These are phyloP conservation scores for Emydoidea blandingii DNA, from an alignment of 2,797 vertebrate species.

Conservation along the genomic window DNA sequence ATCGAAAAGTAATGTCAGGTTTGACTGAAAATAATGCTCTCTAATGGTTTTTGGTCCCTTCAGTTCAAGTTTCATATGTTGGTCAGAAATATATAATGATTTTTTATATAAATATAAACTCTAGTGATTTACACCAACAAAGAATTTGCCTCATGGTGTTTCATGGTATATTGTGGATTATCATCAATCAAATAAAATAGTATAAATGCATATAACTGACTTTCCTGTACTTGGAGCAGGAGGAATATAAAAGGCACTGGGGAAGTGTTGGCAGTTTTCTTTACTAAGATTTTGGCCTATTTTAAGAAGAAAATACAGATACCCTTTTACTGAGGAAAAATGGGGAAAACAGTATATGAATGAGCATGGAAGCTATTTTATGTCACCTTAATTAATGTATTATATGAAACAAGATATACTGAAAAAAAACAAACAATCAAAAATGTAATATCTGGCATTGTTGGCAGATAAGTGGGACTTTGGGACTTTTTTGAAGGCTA, in stretches of 20 bases:
- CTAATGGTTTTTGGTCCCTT: neutral
- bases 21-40: neutral
- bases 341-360: no score
- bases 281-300: no score
- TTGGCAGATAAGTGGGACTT: no score
- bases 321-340: no score
- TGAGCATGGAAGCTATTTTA: no score
- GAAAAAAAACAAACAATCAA: no score
- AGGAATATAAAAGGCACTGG: neutral
- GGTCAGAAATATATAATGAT: rapidly evolving
- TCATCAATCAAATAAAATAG: neutral
- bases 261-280: neutral
- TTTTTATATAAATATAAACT: neutral
- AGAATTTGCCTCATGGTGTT: no score
- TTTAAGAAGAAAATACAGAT: no score
- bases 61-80: neutral
- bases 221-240: neutral
- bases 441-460: no score
- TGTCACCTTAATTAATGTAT: no score
- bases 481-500: no score
- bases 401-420: no score
- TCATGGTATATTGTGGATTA: neutral
- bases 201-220: neutral
- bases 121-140: neutral
- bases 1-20: neutral